Evolutionary conservation across 1,140 invertebrate genomes (phyloP).

Genomic region (Drosophila sp.): DNA sequence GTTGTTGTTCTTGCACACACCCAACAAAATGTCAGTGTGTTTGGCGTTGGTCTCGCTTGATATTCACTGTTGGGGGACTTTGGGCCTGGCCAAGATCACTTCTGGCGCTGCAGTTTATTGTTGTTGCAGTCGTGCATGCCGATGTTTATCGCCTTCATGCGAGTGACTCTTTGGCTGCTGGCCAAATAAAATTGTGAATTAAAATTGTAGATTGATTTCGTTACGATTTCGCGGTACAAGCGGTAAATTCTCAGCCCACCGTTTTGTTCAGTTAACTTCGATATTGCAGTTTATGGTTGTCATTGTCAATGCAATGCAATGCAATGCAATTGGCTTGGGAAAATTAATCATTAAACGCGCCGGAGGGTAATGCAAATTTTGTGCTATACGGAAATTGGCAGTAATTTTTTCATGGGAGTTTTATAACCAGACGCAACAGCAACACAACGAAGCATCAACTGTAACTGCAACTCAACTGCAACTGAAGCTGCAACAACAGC

Average conservation of each 20-base stretch:
- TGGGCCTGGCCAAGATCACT: slow-evolving; percentile 68
- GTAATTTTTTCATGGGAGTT: slow-evolving; percentile 68
- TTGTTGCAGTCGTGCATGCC: slow-evolving; percentile 69
- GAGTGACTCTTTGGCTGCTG: slow-evolving; percentile 16
- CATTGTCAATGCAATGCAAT: slow-evolving; percentile 62
- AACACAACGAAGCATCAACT: slow-evolving; percentile 7
- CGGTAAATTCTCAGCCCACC: slow-evolving; percentile 53
- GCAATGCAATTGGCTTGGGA: slow-evolving; percentile 75
- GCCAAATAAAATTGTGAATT: slow-evolving; percentile 73
- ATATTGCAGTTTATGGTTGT: slow-evolving; percentile 44
- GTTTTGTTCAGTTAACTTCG: slow-evolving; percentile 26
- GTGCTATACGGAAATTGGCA: slow-evolving; percentile 60
- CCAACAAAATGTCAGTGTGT: slow-evolving; percentile 67
- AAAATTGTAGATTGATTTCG: slow-evolving; percentile 78
- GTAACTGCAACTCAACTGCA: slow-evolving; percentile 32
- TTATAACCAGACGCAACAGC: slow-evolving; percentile 28
- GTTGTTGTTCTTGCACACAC: slow-evolving; percentile 56
- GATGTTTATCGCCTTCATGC: slow-evolving; percentile 74
- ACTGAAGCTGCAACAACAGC: slow-evolving; percentile 31
- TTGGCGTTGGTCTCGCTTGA: slow-evolving; percentile 24
- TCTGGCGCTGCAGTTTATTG: slow-evolving; percentile 53
- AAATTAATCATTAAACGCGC: slow-evolving; percentile 80
- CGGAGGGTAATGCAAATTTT: slow-evolving; percentile 68
- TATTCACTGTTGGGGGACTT: not conserved
- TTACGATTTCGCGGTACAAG: slow-evolving; percentile 39